Evolutionary conservation across 2,888 invertebrate genomes (phyloP).

Genomic region (Escarpia spicata): DNA sequence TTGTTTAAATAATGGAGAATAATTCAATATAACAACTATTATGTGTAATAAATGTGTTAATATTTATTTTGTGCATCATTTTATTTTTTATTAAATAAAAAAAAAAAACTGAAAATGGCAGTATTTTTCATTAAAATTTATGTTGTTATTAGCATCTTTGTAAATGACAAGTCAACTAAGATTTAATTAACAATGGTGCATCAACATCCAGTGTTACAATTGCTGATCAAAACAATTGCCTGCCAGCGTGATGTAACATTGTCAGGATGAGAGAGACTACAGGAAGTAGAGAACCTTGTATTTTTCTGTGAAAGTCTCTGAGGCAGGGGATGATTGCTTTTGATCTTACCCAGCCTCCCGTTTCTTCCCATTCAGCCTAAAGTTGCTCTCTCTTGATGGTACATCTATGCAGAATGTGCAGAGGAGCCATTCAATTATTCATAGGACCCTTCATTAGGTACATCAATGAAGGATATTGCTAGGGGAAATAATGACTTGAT

Average conservation of each 20-base stretch:
- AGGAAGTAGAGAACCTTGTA: background rate
- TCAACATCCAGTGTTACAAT: background rate
- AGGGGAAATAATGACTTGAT: constrained; percentile 16
- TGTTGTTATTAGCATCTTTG: background rate
- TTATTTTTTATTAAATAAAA: background rate
- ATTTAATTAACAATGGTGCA: background rate
- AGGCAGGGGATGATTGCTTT: background rate
- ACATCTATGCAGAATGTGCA: background rate
- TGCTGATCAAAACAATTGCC: background rate
- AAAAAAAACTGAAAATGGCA: background rate
- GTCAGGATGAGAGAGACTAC: background rate
- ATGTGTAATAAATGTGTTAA: background rate
- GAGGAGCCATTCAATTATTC: background rate
- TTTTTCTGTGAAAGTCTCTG: background rate
- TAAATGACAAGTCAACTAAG: background rate
- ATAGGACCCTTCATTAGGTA: background rate
- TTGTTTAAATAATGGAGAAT: background rate
- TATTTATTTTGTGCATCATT: background rate
- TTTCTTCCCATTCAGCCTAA: background rate
- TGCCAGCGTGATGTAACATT: background rate
- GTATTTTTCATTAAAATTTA: background rate
- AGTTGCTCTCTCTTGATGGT: background rate
- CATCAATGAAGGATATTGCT: constrained; percentile 6
- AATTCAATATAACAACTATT: background rate
- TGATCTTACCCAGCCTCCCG: background rate